Evolutionary conservation across 2,113 vertebrate species (phyloP).

Genomic region (Nesoenas mayeri): DNA sequence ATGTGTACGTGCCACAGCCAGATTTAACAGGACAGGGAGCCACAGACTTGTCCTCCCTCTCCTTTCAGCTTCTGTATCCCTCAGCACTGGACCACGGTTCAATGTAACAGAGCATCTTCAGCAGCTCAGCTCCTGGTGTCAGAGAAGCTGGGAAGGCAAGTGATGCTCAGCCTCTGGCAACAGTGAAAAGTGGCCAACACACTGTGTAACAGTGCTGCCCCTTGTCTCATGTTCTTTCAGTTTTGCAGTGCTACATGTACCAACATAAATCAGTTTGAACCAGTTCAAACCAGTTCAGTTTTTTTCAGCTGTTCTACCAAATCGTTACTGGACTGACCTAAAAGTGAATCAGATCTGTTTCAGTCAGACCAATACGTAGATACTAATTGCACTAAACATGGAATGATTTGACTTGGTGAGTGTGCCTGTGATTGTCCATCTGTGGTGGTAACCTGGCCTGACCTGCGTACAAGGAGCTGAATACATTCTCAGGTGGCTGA

Average conservation of each 20-base stretch:
- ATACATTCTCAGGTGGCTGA: background rate
- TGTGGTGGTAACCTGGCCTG: background rate
- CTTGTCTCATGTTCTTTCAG: background rate
- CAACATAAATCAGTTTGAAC: background rate
- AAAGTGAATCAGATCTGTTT: background rate
- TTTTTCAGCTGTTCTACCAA: background rate
- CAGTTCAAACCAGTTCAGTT: background rate
- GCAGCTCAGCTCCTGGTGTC: background rate
- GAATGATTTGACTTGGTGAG: background rate
- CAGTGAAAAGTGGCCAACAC: background rate
- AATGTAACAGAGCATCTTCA: background rate
- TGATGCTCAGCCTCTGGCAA: background rate
- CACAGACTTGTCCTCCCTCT: background rate
- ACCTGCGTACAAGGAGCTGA: background rate
- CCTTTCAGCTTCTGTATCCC: background rate
- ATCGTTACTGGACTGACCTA: background rate
- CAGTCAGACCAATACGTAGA: background rate
- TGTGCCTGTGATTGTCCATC: background rate
- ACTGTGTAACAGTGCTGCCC: background rate
- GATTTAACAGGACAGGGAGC: background rate
- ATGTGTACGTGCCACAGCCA: background rate
- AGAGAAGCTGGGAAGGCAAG: background rate
- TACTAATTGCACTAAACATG: background rate
- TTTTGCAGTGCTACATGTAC: background rate
- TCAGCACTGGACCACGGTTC: rapidly evolving